phyloP scores from a whole-genome alignment of 2,113 vertebrate genomes.

The Oxyruncus cristatus region DNA sequence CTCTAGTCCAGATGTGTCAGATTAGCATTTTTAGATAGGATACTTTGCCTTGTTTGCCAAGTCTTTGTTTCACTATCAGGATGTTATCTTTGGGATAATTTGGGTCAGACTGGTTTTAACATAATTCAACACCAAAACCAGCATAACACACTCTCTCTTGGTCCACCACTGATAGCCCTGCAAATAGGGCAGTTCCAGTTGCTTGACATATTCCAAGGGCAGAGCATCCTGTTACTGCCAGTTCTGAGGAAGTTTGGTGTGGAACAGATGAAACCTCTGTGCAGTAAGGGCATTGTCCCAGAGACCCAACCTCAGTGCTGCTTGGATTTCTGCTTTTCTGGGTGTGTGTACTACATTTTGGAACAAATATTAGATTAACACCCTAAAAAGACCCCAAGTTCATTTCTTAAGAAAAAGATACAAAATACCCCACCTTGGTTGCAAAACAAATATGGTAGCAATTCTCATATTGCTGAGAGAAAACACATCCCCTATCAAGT shows the following conservation, averaged over 20 bases:
- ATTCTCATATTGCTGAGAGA: not conserved
- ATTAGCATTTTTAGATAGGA: not conserved
- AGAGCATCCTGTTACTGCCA: not conserved
- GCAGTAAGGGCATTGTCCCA: not conserved
- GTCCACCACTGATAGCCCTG: not conserved
- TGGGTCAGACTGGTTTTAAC: not conserved
- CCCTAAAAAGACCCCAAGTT: not conserved
- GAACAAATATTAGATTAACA: not conserved
- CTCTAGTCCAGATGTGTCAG: not conserved
- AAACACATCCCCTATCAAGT: not conserved
- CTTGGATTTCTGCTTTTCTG: not conserved
- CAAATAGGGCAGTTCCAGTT: not conserved
- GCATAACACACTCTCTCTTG: not conserved
- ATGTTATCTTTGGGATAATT: not conserved
- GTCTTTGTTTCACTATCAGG: not conserved
- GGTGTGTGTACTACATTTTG: not conserved
- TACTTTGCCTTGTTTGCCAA: not conserved
- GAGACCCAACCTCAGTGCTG: not conserved
- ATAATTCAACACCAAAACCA: not conserved
- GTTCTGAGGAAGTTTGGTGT: not conserved
- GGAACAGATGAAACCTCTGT: not conserved
- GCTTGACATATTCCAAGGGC: not conserved
- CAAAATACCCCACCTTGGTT: fast-evolving
- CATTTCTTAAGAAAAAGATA: not conserved
- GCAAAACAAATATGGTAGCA: not conserved